Percentiles rank a stretch among this genome's conserved stretches.
Conservation (phyloP, 2,113 vertebrate genomes). For the Pteropus alecto region DNA sequence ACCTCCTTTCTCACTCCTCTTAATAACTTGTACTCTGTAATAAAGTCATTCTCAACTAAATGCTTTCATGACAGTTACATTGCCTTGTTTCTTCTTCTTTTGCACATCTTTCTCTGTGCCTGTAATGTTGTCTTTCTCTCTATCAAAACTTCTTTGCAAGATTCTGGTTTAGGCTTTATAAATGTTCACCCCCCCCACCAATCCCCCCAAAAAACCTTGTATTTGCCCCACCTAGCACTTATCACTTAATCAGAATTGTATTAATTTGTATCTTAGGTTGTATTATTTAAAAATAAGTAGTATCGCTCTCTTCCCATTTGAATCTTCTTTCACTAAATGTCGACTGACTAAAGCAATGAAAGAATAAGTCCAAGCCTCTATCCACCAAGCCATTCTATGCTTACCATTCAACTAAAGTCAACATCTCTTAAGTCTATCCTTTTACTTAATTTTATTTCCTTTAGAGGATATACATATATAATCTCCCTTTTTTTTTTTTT, state of each 20-base stretch:
- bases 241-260: background rate
- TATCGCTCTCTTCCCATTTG: background rate
- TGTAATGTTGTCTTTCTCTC: background rate
- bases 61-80: background rate
- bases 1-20: background rate
- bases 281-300: background rate
- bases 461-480: background rate
- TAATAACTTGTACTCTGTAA: too few species aligned
- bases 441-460: background rate
- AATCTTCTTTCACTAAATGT: background rate
- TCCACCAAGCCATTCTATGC: background rate
- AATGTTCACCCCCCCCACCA: background rate
- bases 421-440: background rate
- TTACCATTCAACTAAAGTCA: background rate
- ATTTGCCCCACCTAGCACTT: background rate
- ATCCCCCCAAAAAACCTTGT: background rate
- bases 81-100: background rate
- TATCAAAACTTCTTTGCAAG: background rate
- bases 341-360: background rate
- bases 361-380: background rate
- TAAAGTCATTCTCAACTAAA: background rate
- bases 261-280: background rate
- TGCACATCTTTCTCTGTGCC: background rate
- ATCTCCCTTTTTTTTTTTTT: too few species aligned
- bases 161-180: background rate